phyloP scores from a whole-genome alignment of 2,888 invertebrate genomes.

The Priapulus caudatus region DNA sequence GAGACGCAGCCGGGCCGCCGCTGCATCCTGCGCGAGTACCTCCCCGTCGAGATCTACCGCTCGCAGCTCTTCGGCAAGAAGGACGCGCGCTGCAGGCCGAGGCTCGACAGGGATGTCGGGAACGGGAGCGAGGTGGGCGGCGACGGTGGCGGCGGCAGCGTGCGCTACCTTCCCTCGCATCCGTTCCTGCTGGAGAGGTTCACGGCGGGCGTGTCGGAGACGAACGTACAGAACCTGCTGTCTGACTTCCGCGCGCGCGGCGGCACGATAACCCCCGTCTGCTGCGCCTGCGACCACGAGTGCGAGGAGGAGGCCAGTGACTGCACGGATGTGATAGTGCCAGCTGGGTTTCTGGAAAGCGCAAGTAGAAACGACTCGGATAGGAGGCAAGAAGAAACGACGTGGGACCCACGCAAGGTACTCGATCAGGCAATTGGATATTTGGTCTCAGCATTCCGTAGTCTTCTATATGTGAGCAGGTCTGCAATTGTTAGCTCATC shows the following conservation, averaged over 20 bases:
- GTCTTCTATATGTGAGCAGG: no score
- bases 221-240: constrained; percentile 56
- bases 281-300: constrained; percentile 13
- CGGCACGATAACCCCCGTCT: constrained; percentile 43
- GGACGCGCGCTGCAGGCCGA: constrained; percentile 14
- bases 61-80: constrained; percentile 40
- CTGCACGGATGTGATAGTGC: not conserved
- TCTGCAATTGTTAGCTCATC: no score
- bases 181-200: constrained; percentile 60
- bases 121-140: constrained; percentile 11
- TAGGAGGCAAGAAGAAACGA: constrained; percentile 12
- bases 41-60: constrained; percentile 59
- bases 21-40: constrained; percentile 46
- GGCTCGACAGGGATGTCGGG: constrained; percentile 13
- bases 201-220: constrained; percentile 47
- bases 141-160: constrained; percentile 2
- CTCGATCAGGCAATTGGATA: no score
- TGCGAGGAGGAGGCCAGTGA: constrained; percentile 6
- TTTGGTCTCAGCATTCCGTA: no score
- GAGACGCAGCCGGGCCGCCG: constrained; percentile 69
- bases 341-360: constrained; percentile 19
- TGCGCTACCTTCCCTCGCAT: constrained; percentile 49
- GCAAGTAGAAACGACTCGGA: constrained; percentile 7
- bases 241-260: constrained; percentile 80
- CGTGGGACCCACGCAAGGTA: no score